Conservation (phyloP, 2,113 vertebrate species). For the Chaenocephalus aceratus region DNA sequence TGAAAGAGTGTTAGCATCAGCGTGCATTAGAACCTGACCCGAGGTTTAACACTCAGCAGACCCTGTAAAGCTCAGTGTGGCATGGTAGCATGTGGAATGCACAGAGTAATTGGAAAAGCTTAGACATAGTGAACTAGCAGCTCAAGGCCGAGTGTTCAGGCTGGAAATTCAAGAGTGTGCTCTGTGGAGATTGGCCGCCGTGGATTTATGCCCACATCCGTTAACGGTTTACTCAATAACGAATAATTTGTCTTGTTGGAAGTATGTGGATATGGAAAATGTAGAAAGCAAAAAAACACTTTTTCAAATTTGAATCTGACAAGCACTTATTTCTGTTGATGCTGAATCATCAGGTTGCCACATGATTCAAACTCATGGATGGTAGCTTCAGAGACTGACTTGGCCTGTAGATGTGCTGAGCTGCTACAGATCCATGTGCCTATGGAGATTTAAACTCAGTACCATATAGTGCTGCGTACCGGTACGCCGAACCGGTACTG, state of each 20-base stretch:
- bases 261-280: neutral
- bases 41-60: constrained; percentile 32
- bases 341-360: constrained; percentile 7
- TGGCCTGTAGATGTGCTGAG: neutral
- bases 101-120: constrained; percentile 36
- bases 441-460: neutral
- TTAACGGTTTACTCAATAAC: constrained; percentile 18
- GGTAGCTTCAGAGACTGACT: neutral
- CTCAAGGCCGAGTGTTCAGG: constrained; percentile 1
- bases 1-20: constrained; percentile 14
- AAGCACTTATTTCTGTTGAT: neutral
- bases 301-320: constrained; percentile 17
- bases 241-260: neutral
- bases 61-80: constrained; percentile 19
- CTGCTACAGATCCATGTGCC: neutral
- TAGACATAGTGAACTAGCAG: constrained; percentile 13
- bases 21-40: neutral
- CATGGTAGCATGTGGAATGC: constrained; percentile 26
- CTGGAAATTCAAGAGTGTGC: constrained; percentile 14
- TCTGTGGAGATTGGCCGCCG: neutral
- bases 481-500: too few relatives aligned
- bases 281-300: neutral
- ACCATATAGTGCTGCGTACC: too few relatives aligned
- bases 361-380: constrained; percentile 14
- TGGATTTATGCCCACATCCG: constrained; percentile 11